These are phyloP conservation scores for Alouatta palliata DNA, from an alignment of 2,113 vertebrate genomes.

Conservation along the genomic window DNA sequence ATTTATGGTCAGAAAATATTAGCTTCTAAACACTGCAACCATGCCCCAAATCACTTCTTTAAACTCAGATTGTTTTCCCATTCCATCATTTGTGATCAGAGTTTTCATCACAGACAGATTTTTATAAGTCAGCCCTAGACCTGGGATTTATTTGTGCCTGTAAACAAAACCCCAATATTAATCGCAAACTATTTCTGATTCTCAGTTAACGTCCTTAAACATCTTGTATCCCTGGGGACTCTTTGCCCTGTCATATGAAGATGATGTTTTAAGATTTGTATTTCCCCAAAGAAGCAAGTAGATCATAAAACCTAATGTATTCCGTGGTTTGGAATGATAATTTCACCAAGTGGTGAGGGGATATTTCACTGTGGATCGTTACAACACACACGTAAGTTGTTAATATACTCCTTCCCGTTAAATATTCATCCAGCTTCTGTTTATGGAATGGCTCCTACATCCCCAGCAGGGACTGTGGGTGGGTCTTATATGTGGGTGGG, in stretches of 20 bases:
- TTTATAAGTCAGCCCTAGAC: constrained; percentile 62
- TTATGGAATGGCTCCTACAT: background rate
- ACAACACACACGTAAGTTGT: constrained; percentile 56
- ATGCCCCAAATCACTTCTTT: constrained; percentile 56
- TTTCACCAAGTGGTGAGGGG: constrained; percentile 74
- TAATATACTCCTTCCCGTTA: constrained; percentile 49
- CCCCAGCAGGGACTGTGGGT: background rate
- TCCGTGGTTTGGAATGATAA: constrained; percentile 87
- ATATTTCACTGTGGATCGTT: constrained; percentile 79
- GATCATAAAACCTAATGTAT: constrained; percentile 88
- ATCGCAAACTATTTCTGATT: constrained; percentile 73
- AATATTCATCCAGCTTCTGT: constrained; percentile 38
- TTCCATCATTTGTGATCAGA: constrained; percentile 46
- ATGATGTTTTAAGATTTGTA: constrained; percentile 84
- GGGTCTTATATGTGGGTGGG: no score
- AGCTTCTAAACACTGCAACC: background rate
- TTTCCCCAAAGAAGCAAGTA: constrained; percentile 79
- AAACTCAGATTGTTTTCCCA: constrained; percentile 71
- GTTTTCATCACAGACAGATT: constrained; percentile 43
- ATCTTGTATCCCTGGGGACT: constrained; percentile 82
- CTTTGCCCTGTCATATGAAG: constrained; percentile 84
- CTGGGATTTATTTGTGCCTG: constrained; percentile 65
- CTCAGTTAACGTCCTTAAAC: constrained; percentile 82
- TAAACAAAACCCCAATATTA: constrained; percentile 72
- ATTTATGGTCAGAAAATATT: constrained; percentile 65